Conservation (phyloP, 2,888 invertebrate genomes). For the Reticulitermes lucifugus region DNA sequence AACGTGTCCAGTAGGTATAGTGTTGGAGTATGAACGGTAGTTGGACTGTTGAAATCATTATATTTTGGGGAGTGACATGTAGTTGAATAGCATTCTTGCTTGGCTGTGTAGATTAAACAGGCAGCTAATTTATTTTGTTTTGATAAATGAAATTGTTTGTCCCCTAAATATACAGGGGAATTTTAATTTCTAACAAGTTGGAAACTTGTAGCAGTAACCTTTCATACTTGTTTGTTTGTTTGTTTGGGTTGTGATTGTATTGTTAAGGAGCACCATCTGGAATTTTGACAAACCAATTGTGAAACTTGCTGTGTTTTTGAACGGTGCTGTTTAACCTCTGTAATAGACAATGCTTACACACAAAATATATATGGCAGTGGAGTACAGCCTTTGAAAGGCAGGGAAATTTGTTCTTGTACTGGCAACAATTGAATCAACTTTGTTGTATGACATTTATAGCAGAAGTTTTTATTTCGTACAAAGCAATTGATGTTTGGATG, state of each 20-base stretch:
- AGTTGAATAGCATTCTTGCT: conserved; percentile 24
- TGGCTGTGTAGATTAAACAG: conserved; percentile 16
- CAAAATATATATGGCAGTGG: conserved; percentile 5
- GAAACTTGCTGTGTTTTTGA: background rate
- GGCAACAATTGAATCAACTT: conserved; percentile 14
- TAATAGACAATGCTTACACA: conserved; percentile 9
- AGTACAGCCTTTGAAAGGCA: conserved; percentile 1
- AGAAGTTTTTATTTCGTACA: conserved; percentile 24
- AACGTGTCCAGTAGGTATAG: conserved; percentile 26
- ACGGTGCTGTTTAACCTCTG: background rate
- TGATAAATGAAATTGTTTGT: background rate
- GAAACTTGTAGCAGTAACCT: background rate
- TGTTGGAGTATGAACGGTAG: conserved; percentile 12
- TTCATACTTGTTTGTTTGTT: conserved; percentile 32
- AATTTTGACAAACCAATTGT: background rate
- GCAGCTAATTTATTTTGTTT: background rate
- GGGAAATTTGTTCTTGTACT: background rate
- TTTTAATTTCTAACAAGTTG: conserved; percentile 19
- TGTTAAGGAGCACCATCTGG: background rate
- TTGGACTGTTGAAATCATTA: conserved; percentile 23
- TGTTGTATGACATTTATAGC: conserved; percentile 9
- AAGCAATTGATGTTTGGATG: conserved; percentile 4
- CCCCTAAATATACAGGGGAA: background rate
- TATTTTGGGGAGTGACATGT: conserved; percentile 6
- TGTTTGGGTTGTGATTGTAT: conserved; percentile 29